Percentiles rank a stretch among this genome's conserved stretches.
phyloP scores from a whole-genome alignment of 2,888 invertebrate genomes.

The Clepsis dumicolana region DNA sequence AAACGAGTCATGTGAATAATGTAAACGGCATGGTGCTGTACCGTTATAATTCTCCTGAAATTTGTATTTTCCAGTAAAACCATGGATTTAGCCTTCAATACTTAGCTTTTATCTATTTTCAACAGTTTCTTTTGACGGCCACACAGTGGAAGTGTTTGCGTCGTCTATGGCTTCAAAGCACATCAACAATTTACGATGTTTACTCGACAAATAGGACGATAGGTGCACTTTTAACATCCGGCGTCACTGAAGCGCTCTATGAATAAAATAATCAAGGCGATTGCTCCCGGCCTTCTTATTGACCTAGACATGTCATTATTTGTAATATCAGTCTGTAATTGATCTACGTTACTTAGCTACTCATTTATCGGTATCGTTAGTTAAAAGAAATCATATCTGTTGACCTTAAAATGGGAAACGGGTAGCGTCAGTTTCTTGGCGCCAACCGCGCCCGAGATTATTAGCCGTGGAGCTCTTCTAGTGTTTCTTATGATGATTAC shows the following conservation, averaged over 20 bases:
- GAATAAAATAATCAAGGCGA: conserved; percentile 68
- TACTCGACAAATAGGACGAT: conserved; percentile 66
- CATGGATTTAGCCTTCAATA: not conserved
- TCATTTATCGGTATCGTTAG: conserved; percentile 45
- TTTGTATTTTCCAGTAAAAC: not conserved
- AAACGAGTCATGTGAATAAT: conserved; percentile 8
- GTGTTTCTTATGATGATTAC: conserved; percentile 44
- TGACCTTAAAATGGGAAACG: conserved; percentile 49
- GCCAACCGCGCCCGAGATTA: conserved; percentile 42
- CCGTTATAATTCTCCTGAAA: not conserved
- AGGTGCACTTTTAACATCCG: conserved; percentile 65
- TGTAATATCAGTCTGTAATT: conserved; percentile 61
- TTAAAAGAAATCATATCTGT: conserved; percentile 42
- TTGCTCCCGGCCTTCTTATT: conserved; percentile 62
- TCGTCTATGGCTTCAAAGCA: conserved; percentile 60
- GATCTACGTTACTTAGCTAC: conserved; percentile 55
- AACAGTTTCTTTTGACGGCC: conserved; percentile 9
- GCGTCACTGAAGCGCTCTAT: conserved; percentile 62
- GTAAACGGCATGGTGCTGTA: not conserved
- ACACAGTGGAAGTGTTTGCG: conserved; percentile 21
- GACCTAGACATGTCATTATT: conserved; percentile 72
- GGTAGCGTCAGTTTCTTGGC: conserved; percentile 43
- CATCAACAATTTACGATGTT: conserved; percentile 64
- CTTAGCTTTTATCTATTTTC: conserved; percentile 21
- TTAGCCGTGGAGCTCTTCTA: conserved; percentile 41